These are phyloP conservation scores for Emys orbicularis DNA, from an alignment of 2,797 vertebrate species.

Conservation along the genomic window DNA sequence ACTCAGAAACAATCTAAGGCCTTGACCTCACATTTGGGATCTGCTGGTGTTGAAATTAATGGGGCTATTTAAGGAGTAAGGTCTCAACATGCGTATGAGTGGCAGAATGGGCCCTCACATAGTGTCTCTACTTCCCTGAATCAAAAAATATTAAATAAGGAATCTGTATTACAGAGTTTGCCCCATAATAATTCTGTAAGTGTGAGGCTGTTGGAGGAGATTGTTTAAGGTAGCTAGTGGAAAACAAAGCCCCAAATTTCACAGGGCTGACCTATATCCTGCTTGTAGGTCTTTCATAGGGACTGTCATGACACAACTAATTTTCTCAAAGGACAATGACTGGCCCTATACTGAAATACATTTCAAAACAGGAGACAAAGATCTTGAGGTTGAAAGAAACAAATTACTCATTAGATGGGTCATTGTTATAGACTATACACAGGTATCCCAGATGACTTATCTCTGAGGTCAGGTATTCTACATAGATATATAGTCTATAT, in stretches of 20 bases:
- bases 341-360: background rate
- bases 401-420: background rate
- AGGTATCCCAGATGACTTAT: background rate
- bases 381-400: background rate
- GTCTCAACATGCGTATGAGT: background rate
- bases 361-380: background rate
- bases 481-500: background rate
- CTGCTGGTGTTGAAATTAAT: background rate
- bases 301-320: background rate
- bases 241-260: background rate
- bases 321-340: background rate
- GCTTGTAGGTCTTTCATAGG: background rate
- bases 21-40: background rate
- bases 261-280: background rate
- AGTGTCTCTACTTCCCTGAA: background rate
- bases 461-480: background rate
- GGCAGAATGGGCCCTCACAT: background rate
- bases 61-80: background rate
- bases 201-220: background rate
- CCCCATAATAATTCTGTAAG: background rate
- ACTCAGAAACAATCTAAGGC: background rate
- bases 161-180: accelerated
- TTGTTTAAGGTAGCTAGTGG: background rate
- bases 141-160: background rate
- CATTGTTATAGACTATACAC: background rate